Percentiles rank a stretch among this genome's conserved stretches.
Conservation (phyloP, 2,797 vertebrate species). For the Spheniscus humboldti region DNA sequence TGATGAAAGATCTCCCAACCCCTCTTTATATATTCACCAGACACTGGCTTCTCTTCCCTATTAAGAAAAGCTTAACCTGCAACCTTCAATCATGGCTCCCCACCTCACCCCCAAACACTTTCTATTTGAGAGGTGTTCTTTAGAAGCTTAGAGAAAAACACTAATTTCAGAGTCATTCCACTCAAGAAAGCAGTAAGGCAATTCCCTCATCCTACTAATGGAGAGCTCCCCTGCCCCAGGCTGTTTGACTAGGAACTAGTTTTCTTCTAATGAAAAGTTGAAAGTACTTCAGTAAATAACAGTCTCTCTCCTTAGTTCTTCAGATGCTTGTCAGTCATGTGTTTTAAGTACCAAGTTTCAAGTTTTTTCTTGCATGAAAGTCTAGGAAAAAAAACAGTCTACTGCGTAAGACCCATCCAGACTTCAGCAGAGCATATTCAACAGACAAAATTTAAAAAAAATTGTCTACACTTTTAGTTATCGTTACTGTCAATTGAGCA, state of each 20-base stretch:
- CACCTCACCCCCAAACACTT: background rate
- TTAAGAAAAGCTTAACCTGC: background rate
- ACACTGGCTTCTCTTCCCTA: background rate
- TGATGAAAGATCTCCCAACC: background rate
- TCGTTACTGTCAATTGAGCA: background rate
- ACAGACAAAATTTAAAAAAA: background rate
- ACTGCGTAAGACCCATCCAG: background rate
- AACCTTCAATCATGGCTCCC: background rate
- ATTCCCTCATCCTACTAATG: background rate
- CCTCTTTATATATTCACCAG: background rate
- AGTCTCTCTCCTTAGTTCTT: background rate
- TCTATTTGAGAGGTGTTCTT: background rate
- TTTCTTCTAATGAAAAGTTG: background rate
- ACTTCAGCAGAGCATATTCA: background rate
- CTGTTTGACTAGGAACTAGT: background rate
- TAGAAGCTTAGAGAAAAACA: background rate
- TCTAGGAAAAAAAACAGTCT: background rate
- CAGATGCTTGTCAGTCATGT: background rate
- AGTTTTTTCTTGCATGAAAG: background rate
- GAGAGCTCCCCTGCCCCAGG: background rate
- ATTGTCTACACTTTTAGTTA: background rate
- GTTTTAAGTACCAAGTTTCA: background rate
- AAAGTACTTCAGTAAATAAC: background rate
- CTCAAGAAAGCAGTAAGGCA: background rate
- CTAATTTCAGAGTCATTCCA: background rate